Evolutionary conservation across 2,888 invertebrate species (phyloP).

Genomic region (Sceliomorpha sp.): DNA sequence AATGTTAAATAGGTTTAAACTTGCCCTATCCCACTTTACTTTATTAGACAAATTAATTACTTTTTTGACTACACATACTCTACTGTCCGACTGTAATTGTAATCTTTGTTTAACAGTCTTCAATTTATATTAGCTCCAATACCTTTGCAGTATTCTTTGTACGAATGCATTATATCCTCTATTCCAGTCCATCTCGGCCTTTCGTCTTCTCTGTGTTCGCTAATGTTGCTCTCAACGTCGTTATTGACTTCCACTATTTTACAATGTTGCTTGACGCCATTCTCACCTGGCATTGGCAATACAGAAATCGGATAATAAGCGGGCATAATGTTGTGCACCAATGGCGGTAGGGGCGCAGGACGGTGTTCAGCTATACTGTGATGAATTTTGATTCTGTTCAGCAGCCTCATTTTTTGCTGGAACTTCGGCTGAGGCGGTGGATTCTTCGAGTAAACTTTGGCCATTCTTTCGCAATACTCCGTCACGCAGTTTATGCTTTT

Average conservation of each 20-base stretch:
- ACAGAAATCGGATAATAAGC: slow-evolving; percentile 64
- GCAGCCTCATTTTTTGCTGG: slow-evolving; percentile 72
- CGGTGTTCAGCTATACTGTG: slow-evolving; percentile 66
- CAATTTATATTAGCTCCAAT: too few species aligned
- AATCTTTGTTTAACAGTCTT: too few species aligned
- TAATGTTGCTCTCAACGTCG: slow-evolving; percentile 52
- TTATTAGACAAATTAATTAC: too few species aligned
- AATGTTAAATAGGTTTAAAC: too few species aligned
- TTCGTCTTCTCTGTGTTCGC: slow-evolving; percentile 57
- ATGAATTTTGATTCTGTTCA: slow-evolving; percentile 71
- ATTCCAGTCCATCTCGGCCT: slow-evolving; percentile 75
- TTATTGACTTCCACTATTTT: slow-evolving; percentile 67
- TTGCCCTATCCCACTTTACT: too few species aligned
- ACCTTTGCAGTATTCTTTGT: slow-evolving; percentile 77
- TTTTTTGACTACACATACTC: too few species aligned
- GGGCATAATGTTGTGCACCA: slow-evolving; percentile 68
- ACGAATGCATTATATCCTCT: slow-evolving; percentile 75
- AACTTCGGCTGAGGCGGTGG: slow-evolving; percentile 70
- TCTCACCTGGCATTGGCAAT: slow-evolving; percentile 71
- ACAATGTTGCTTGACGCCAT: slow-evolving; percentile 69
- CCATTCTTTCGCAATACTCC: slow-evolving; percentile 79
- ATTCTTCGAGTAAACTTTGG: slow-evolving; percentile 71
- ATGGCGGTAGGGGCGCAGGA: slow-evolving; percentile 68
- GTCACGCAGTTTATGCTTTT: slow-evolving; percentile 81
- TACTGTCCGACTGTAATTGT: too few species aligned